Conservation (phyloP, 2,888 invertebrate species). For the Perdita meconis region DNA sequence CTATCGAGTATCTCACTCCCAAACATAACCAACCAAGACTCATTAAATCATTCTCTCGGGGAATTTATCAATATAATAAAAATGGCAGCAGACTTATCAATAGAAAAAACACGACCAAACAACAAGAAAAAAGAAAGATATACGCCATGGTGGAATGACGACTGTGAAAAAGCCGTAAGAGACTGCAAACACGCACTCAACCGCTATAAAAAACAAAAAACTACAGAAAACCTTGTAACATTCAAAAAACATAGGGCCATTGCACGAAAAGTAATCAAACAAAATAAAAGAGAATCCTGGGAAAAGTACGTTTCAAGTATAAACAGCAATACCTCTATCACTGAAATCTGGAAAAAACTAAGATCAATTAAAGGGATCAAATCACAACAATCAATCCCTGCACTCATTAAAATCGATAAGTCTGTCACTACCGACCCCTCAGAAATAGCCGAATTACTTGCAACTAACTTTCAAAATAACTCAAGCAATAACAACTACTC, state of each 20-base stretch:
- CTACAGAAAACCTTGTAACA: background rate
- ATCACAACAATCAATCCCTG: background rate
- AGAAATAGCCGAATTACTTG: background rate
- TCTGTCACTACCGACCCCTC: background rate
- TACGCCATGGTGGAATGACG: slow-evolving; percentile 60
- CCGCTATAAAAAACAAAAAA: slow-evolving; percentile 41
- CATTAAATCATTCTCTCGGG: background rate
- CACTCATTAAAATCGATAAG: background rate
- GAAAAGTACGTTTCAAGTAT: background rate
- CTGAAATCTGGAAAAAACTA: background rate
- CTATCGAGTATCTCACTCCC: background rate
- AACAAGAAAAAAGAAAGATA: background rate
- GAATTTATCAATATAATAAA: background rate
- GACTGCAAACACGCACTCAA: slow-evolving; percentile 49
- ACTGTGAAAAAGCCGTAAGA: slow-evolving; percentile 36
- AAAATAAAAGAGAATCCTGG: background rate
- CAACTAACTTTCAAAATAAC: background rate
- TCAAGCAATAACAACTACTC: background rate
- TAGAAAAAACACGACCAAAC: background rate
- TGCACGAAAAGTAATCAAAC: background rate
- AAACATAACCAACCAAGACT: background rate
- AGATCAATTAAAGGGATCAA: slow-evolving; percentile 31
- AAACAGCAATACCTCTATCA: background rate
- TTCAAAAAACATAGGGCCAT: background rate
- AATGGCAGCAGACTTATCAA: background rate